Conservation (phyloP, 2,888 invertebrate genomes). For the Pediacus dermestoides region DNA sequence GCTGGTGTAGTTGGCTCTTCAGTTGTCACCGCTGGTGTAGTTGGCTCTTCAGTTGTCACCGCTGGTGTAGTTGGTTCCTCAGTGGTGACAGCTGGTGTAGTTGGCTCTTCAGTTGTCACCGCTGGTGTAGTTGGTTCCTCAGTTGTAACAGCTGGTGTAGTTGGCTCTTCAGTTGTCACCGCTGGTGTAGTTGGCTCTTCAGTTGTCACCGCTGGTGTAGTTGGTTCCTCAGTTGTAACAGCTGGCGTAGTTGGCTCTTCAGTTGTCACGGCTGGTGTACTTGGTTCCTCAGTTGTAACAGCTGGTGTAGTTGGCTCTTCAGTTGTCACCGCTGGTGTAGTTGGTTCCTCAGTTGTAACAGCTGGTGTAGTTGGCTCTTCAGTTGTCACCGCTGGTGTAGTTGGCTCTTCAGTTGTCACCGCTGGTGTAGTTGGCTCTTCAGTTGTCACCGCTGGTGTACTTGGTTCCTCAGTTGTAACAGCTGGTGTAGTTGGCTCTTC, state of each 20-base stretch:
- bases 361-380: slow-evolving; percentile 11
- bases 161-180: neutral
- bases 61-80: slow-evolving; percentile 11
- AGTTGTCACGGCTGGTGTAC: slow-evolving; percentile 1
- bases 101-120: slow-evolving; percentile 37
- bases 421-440: neutral
- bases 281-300: slow-evolving; percentile 16
- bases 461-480: slow-evolving; percentile 1
- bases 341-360: slow-evolving; percentile 6
- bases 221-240: slow-evolving; percentile 26
- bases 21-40: slow-evolving; percentile 6
- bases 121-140: neutral
- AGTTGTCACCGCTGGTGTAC: slow-evolving; percentile 16
- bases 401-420: slow-evolving; percentile 37
- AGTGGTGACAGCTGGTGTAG: slow-evolving; percentile 30
- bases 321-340: slow-evolving; percentile 6
- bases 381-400: slow-evolving; percentile 30
- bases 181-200: slow-evolving; percentile 7
- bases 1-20: neutral
- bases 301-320: neutral
- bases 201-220: slow-evolving; percentile 1
- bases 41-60: slow-evolving; percentile 6
- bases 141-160: slow-evolving; percentile 16
- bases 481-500: slow-evolving; percentile 7
- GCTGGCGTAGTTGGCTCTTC: slow-evolving; percentile 43